phyloP scores from a whole-genome alignment of 2,797 vertebrate genomes.

The Fratercula arctica region DNA sequence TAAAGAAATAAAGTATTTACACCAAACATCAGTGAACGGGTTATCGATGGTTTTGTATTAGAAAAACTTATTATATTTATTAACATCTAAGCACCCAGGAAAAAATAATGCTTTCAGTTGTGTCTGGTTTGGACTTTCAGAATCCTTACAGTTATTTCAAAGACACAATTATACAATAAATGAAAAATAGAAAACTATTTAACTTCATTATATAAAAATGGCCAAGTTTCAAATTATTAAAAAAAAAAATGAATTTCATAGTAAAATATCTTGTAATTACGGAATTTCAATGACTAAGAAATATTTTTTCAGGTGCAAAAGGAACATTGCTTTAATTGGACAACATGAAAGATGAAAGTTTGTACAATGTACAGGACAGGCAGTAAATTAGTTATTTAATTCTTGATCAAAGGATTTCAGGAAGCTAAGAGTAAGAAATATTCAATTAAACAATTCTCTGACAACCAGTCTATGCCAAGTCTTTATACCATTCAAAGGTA shows the following conservation, averaged over 20 bases:
- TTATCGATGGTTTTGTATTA: background rate
- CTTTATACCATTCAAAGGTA: background rate
- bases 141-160: constrained; percentile 14
- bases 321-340: constrained; percentile 3
- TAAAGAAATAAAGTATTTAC: background rate
- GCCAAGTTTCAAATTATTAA: background rate
- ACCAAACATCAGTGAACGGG: background rate
- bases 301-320: constrained; percentile 56
- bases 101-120: constrained; percentile 10
- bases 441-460: background rate
- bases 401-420: constrained; percentile 39
- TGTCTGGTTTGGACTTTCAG: background rate
- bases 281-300: background rate
- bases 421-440: constrained; percentile 4
- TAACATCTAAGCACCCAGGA: constrained; percentile 11
- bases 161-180: background rate
- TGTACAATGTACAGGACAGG: background rate
- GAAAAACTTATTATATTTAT: background rate
- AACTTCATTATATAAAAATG: background rate
- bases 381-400: background rate
- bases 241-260: background rate
- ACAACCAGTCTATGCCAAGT: background rate
- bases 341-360: constrained; percentile 9
- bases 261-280: background rate
- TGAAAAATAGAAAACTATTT: background rate